Base-by-base conservation (phyloP, 2,888 invertebrate species). In the Coremacera marginata region DNA sequence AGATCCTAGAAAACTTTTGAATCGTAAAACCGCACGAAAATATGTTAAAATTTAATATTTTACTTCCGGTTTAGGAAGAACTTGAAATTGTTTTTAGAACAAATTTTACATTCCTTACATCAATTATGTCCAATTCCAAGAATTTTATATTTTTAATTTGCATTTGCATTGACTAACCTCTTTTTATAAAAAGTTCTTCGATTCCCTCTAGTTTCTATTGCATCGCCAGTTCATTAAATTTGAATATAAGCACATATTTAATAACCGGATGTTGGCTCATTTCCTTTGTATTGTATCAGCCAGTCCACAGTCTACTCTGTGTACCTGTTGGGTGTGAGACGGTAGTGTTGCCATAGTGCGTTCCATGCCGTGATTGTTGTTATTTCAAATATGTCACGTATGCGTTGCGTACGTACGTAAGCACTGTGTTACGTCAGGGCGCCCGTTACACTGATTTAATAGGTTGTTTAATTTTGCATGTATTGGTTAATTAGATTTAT, bases 401-500 rank as follows among this genome's bases (percentile, higher is more conserved):
- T 77, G 71, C 79, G 72, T 70, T 57, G 60, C 57, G 51, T 62
- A 19, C 22, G 11, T 49, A 22, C 71, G 7, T 8, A 34, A 19
- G 60, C 60, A 27, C 31, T 52, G 70, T 31, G 27, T 70, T 55
- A 19, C 57, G 14, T 37, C 62, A 27, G 44, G 7, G 5, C 16
- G 27, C 22, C 49, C 49, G 25, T 34, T 51, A 68, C 52, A 31
- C 60, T 70, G 31, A 63, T 51, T 63, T 52, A 14, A 9, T 62
- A 44, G 22, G 19, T 34, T 60, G 49, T 70, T 51, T 70, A 72
- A 60, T 68, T 71, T 76, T 49, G 70, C 52, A 63, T 70, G 71
- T 60, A 34, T 82, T 84, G 67, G 74, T 84, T 85, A 85, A 85
- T 85, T 85, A 85, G 83, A 84, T 81, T 76, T 83, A 85, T 85